Conservation (phyloP, 2,113 vertebrate genomes). For the Machaerirhynchus nigripectus region DNA sequence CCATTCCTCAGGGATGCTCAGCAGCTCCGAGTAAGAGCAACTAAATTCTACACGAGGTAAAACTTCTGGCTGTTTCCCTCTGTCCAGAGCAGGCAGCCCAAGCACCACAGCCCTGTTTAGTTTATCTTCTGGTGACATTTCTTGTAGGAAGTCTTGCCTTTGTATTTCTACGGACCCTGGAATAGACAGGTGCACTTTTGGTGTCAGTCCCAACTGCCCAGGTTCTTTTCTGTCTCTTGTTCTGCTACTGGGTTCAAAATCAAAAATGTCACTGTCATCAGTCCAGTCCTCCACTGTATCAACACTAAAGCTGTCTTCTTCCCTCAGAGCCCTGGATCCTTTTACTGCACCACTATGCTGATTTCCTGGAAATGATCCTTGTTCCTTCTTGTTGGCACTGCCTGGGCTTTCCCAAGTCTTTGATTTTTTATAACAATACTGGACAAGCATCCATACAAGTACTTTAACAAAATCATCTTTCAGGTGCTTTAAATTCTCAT, state of each 20-base stretch:
- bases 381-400: not conserved
- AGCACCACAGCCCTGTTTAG: slow-evolving; percentile 70
- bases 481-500: slow-evolving; percentile 88
- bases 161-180: slow-evolving; percentile 90
- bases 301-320: slow-evolving; percentile 80
- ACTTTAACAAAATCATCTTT: slow-evolving; percentile 92
- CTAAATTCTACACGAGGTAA: slow-evolving; percentile 78
- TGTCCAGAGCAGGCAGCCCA: slow-evolving; percentile 75
- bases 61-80: slow-evolving; percentile 62
- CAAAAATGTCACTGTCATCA: slow-evolving; percentile 87
- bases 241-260: slow-evolving; percentile 76
- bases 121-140: slow-evolving; percentile 75
- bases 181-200: slow-evolving; percentile 75
- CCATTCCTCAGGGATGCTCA: slow-evolving; percentile 88
- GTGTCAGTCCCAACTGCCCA: slow-evolving; percentile 47
- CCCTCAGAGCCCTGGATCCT: slow-evolving; percentile 67
- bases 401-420: slow-evolving; percentile 44
- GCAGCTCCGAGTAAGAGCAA: slow-evolving; percentile 81
- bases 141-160: slow-evolving; percentile 72
- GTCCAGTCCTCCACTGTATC: slow-evolving; percentile 85
- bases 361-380: not conserved
- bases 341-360: slow-evolving; percentile 42
- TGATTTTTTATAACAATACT: slow-evolving; percentile 74
- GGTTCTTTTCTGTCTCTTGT: slow-evolving; percentile 74
- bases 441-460: slow-evolving; percentile 90